phyloP scores from a whole-genome alignment of 2,797 vertebrate genomes.

The Rhinogobio ventralis region DNA sequence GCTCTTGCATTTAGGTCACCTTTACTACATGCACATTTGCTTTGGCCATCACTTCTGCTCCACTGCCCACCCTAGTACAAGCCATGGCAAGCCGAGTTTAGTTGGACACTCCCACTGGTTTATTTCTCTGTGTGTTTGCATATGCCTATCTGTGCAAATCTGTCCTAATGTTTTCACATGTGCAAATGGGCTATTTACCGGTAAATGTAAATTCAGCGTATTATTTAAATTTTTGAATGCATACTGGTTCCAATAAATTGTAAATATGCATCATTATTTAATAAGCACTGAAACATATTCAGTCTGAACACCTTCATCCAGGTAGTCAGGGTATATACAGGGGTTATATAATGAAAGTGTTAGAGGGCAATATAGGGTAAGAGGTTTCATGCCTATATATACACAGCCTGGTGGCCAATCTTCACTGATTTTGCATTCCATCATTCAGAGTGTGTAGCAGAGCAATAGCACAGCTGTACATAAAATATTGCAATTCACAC shows the following conservation, averaged over 20 bases:
- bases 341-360: too few species aligned
- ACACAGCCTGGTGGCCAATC: too few species aligned
- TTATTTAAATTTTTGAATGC: background rate
- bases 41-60: constrained; percentile 56
- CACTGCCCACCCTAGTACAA: constrained; percentile 49
- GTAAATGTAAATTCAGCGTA: background rate
- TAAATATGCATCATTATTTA: background rate
- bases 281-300: background rate
- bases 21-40: constrained; percentile 57
- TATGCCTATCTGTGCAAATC: constrained; percentile 12
- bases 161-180: constrained; percentile 1
- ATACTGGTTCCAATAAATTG: background rate
- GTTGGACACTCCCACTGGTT: constrained; percentile 40
- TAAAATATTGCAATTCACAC: too few species aligned
- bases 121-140: constrained; percentile 24
- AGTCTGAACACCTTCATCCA: background rate
- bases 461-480: background rate
- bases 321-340: background rate
- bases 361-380: too few species aligned
- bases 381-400: too few species aligned
- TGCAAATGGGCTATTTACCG: background rate
- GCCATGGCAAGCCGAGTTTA: constrained; percentile 21
- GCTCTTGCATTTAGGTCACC: constrained; percentile 62
- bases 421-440: background rate
- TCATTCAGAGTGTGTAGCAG: background rate